phyloP scores from a whole-genome alignment of 2,888 invertebrate species.

The Creontiades dilutus region DNA sequence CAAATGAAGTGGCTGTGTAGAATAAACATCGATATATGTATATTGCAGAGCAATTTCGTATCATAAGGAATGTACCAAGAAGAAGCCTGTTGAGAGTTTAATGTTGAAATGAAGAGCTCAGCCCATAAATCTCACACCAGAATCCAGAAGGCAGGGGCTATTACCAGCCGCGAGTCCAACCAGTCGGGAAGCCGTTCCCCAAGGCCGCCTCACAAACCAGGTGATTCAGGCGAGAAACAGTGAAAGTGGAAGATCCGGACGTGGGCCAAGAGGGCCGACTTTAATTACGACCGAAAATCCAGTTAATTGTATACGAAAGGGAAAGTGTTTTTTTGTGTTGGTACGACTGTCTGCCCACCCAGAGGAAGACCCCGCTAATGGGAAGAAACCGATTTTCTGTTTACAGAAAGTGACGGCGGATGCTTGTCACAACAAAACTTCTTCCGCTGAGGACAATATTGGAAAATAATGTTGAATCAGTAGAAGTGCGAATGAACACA shows the following conservation, averaged over 20 bases:
- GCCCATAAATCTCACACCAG: too few relatives aligned
- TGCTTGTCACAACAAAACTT: not conserved
- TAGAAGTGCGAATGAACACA: not conserved
- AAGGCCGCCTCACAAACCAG: slow-evolving; percentile 6
- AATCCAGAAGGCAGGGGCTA: too few relatives aligned
- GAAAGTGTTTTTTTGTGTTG: slow-evolving; percentile 44
- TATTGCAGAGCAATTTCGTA: too few relatives aligned
- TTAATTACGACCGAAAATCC: slow-evolving; percentile 55
- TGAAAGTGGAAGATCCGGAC: slow-evolving; percentile 39
- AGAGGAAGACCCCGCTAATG: not conserved
- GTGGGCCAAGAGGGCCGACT: slow-evolving; percentile 43
- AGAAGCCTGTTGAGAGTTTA: too few relatives aligned
- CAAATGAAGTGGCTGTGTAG: too few relatives aligned
- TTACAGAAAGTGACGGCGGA: not conserved
- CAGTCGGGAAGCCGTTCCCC: slow-evolving; percentile 16
- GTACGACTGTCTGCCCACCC: not conserved
- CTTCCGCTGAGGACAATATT: not conserved
- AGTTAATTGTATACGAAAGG: slow-evolving; percentile 44
- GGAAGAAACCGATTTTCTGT: slow-evolving; percentile 23
- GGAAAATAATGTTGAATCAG: not conserved
- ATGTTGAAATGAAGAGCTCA: too few relatives aligned
- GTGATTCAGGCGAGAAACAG: slow-evolving; percentile 32
- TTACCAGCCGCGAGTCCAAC: not conserved
- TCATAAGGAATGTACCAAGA: too few relatives aligned
- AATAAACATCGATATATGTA: too few relatives aligned